Conservation (phyloP, 2,888 invertebrate species). For the Diloba caeruleocephala region DNA sequence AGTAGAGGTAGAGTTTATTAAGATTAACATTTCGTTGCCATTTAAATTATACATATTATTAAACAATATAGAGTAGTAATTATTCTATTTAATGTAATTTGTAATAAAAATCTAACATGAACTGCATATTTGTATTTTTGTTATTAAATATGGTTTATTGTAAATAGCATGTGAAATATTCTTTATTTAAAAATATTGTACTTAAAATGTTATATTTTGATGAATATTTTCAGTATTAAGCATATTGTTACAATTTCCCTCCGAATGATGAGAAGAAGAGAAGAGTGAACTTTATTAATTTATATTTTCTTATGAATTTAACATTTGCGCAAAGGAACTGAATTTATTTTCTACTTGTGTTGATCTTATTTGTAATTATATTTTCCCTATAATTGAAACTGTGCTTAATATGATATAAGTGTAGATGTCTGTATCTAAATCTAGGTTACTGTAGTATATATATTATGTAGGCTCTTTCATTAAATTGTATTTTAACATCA, state of each 20-base stretch:
- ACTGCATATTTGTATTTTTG: constrained; percentile 1
- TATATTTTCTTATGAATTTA: not conserved
- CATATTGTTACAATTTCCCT: constrained; percentile 31
- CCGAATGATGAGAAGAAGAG: constrained; percentile 12
- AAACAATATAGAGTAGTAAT: constrained; percentile 6
- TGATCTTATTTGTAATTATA: not conserved
- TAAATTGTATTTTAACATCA: constrained; percentile 21
- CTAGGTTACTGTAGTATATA: not conserved
- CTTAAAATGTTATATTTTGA: constrained; percentile 9
- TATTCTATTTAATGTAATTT: not conserved
- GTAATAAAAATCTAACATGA: constrained; percentile 1
- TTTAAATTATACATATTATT: constrained; percentile 26
- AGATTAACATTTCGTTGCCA: constrained; percentile 46
- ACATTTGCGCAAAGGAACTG: constrained; percentile 15
- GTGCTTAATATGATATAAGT: constrained; percentile 14
- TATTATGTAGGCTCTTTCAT: constrained; percentile 10
- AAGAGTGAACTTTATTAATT: too few relatives aligned
- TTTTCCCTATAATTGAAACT: constrained; percentile 1
- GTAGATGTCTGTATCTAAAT: too few relatives aligned
- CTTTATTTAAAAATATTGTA: constrained; percentile 19
- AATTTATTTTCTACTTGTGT: constrained; percentile 14
- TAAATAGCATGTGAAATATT: constrained; percentile 29
- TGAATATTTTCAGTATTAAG: constrained; percentile 34
- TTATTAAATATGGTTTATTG: constrained; percentile 19
- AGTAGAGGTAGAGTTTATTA: constrained; percentile 23